Conservation (phyloP, 1,140 invertebrate genomes). For the Doryteuthis pealeii region DNA sequence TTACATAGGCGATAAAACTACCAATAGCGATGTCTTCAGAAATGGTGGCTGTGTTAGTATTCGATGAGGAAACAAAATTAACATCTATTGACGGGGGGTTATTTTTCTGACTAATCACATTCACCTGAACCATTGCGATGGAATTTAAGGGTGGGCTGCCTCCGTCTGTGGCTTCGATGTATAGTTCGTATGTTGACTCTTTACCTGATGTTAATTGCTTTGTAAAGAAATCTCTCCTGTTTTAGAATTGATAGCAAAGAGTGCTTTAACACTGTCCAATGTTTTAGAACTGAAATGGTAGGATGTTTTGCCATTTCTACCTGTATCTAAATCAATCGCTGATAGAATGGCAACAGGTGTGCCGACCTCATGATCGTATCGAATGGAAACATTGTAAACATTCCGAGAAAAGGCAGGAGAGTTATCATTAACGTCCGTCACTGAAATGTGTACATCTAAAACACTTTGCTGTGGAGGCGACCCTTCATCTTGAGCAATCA, state of each 20-base stretch:
- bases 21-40: conserved; percentile 87
- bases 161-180: conserved; percentile 34
- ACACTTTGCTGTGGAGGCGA: conserved; percentile 60
- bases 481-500: conserved; percentile 81
- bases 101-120: conserved; percentile 47
- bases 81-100: conserved; percentile 45
- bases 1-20: conserved; percentile 59
- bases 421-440: conserved; percentile 93
- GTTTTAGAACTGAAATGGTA: conserved; percentile 82
- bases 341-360: conserved; percentile 36
- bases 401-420: conserved; percentile 50
- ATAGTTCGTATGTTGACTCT: conserved; percentile 27
- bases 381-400: conserved; percentile 63
- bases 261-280: conserved; percentile 79
- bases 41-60: conserved; percentile 27
- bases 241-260: conserved; percentile 75
- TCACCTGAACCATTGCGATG: conserved; percentile 34
- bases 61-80: conserved; percentile 20
- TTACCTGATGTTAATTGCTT: conserved; percentile 27
- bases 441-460: conserved; percentile 75
- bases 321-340: conserved; percentile 48
- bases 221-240: conserved; percentile 31
- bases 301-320: conserved; percentile 44
- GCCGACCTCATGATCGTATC: conserved; percentile 66
- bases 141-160: conserved; percentile 31